A percentile compares a stretch with the other conserved stretches of the same genome.
Conservation (phyloP, 2,797 vertebrate genomes). For the Girardinus metallicus region DNA sequence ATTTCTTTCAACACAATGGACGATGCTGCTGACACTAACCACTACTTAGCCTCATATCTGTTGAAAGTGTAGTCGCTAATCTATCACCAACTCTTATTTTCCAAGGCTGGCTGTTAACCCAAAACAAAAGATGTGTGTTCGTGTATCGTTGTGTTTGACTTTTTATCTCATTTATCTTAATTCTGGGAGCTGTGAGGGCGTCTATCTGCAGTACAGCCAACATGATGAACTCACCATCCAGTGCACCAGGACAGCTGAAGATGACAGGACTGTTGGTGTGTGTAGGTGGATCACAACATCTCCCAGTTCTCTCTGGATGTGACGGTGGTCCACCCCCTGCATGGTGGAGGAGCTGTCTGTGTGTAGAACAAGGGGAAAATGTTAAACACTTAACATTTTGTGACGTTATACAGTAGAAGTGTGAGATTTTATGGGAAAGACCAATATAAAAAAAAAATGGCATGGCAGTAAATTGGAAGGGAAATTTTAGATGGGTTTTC, state of each 20-base stretch:
- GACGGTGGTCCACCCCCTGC: constrained; percentile 94
- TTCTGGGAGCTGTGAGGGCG: not conserved
- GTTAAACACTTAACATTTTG: not conserved
- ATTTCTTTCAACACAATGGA: not conserved
- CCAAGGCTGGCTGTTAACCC: not conserved
- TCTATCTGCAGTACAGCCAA: constrained; percentile 4
- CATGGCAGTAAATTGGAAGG: not conserved
- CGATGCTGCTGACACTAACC: not conserved
- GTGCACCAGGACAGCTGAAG: constrained; percentile 92
- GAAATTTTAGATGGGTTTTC: not conserved
- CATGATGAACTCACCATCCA: constrained; percentile 87
- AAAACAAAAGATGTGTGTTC: constrained; percentile 9
- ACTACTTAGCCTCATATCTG: not conserved
- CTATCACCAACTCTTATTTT: not conserved
- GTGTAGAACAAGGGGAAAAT: constrained; percentile 3
- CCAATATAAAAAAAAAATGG: not conserved
- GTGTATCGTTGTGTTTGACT: constrained; percentile 3
- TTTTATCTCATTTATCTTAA: constrained; percentile 18
- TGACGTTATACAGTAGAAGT: not conserved
- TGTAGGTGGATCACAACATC: constrained; percentile 93
- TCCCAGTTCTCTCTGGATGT: constrained; percentile 94
- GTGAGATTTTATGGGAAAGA: not conserved
- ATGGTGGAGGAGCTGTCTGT: constrained; percentile 91
- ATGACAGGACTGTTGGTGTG: constrained; percentile 92
- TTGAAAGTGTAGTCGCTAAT: not conserved